phyloP scores from a whole-genome alignment of 2,888 invertebrate genomes.

The Microctonus hyperodae region DNA sequence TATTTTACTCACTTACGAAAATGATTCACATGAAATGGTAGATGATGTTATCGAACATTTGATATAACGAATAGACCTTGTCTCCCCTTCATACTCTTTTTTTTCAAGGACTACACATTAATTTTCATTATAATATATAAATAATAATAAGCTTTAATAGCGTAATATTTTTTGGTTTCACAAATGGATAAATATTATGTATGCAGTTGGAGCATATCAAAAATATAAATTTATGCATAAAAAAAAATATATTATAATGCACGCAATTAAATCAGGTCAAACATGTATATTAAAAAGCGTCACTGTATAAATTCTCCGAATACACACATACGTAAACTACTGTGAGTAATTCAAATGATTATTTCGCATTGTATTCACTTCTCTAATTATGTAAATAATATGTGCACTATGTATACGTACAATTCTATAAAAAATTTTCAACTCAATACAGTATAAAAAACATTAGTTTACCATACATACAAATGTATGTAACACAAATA shows the following conservation, averaged over 20 bases:
- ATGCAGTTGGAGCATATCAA: neutral
- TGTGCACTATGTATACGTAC: neutral
- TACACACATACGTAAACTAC: slow-evolving; percentile 7
- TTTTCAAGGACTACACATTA: slow-evolving; percentile 21
- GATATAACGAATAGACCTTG: slow-evolving; percentile 10
- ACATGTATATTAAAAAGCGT: neutral
- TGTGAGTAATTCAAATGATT: neutral
- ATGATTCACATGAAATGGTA: slow-evolving; percentile 22
- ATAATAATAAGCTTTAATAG: slow-evolving; percentile 15
- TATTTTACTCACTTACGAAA: slow-evolving; percentile 22
- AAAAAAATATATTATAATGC: slow-evolving; percentile 13
- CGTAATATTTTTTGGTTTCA: neutral
- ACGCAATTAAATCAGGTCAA: slow-evolving; percentile 16
- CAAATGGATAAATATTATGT: neutral
- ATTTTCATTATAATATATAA: slow-evolving; percentile 13
- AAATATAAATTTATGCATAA: neutral
- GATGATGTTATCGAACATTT: slow-evolving; percentile 26
- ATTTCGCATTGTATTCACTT: neutral
- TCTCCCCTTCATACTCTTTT: neutral
- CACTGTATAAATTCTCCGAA: neutral
- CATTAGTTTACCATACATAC: no score
- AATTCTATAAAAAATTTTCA: neutral
- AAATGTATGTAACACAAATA: no score
- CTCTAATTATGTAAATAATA: neutral
- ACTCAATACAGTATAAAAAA: neutral